Conservation (phyloP, 2,113 vertebrate species). For the Antechinus stuartii region DNA sequence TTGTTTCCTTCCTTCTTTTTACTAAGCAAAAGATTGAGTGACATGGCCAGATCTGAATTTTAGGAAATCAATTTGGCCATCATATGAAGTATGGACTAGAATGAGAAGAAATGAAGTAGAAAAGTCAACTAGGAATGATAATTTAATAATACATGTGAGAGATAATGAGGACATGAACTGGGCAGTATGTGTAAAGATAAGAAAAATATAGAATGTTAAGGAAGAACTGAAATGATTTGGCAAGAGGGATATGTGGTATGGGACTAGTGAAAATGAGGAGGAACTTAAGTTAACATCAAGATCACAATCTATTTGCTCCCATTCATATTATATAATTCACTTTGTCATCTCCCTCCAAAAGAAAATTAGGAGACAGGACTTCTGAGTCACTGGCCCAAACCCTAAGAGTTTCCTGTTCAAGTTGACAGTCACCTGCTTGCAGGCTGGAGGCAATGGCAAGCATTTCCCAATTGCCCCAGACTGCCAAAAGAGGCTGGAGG, state of each 20-base stretch:
- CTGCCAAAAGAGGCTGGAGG: background rate
- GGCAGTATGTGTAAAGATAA: background rate
- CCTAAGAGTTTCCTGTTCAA: background rate
- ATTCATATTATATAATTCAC: background rate
- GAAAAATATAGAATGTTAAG: background rate
- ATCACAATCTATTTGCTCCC: background rate
- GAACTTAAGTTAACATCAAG: background rate
- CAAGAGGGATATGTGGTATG: background rate
- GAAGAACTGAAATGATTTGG: background rate
- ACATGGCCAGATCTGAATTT: background rate
- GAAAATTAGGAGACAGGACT: background rate
- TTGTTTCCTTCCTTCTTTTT: background rate
- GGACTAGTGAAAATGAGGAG: background rate
- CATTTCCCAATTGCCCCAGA: background rate
- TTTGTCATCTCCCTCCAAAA: background rate
- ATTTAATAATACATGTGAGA: background rate
- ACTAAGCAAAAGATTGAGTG: background rate
- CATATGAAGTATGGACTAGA: background rate
- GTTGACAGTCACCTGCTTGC: background rate
- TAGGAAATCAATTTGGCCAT: background rate
- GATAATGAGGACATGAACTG: background rate
- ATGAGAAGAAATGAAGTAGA: background rate
- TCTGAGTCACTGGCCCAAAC: background rate
- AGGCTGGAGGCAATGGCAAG: background rate
- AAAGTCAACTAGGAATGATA: background rate